Percentiles rank a stretch among this genome's conserved stretches.
Conservation (phyloP, 2,797 vertebrate species). For the Myiotriccus ornatus region DNA sequence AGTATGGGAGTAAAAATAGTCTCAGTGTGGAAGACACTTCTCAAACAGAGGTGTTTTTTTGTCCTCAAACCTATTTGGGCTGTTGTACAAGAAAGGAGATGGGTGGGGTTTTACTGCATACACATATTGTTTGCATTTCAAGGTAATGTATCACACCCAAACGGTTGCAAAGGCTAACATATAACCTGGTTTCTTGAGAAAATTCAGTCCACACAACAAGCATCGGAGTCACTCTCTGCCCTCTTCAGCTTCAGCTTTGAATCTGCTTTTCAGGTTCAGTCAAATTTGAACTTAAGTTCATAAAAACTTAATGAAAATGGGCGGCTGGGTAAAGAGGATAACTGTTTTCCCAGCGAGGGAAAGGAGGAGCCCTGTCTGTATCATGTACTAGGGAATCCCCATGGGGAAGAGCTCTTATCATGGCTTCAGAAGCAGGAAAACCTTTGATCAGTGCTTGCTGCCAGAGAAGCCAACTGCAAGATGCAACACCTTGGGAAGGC, state of each 20-base stretch:
- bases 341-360: neutral
- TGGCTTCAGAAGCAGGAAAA: neutral
- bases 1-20: neutral
- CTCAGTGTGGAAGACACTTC: neutral
- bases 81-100: neutral
- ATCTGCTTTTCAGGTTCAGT: neutral
- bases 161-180: neutral
- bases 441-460: neutral
- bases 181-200: neutral
- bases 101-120: neutral
- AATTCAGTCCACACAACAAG: neutral
- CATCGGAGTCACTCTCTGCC: rapidly evolving
- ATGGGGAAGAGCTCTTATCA: neutral
- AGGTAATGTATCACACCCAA: neutral
- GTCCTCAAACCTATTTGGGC: neutral
- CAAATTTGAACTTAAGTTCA: neutral
- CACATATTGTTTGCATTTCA: neutral
- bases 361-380: neutral
- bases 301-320: neutral
- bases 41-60: neutral
- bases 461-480: neutral
- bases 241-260: neutral
- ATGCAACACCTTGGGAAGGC: rapidly evolving
- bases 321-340: neutral
- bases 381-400: neutral